Evolutionary conservation across 2,113 vertebrate species (phyloP), one percentile per base, ranked within the genome.

Genomic region (Mellivora capensis): DNA sequence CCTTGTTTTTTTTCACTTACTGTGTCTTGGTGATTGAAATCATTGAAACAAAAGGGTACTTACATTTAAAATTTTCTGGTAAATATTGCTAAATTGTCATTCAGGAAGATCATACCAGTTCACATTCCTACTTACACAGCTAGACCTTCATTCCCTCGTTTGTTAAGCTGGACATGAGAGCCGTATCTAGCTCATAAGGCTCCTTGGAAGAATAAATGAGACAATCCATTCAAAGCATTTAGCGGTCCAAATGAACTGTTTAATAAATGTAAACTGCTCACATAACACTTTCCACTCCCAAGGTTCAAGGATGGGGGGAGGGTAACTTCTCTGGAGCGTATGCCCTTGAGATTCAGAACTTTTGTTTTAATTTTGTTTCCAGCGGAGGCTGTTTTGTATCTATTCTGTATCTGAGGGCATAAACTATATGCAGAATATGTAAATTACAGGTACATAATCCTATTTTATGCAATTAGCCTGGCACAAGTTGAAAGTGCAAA

Each of bases 31-130:
- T 80, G 39, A 57, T 52, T 61, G 95, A 23, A 83, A 59, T 86
- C 76, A 69, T 79, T 15, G 39, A 94, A 96, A 84, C n/a, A 94
- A 90, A 47, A 88, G 25, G 15, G 34, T 83, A 71, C 2, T 97
- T 93, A 29, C 54, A 91, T 62, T 85, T 85, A 47, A 83, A 86
- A 83, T 96, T 94, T 52, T 72, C 87, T 93, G 42, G 83, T 42
- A 83, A 96, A 64, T 91, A 93, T 87, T 93, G 42, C 67, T 57
- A 89, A 72, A 54, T 94, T 84, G 82, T 87, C 79, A 83, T 96
- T 98, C 61, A 72, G 90, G 84, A 93, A 90, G 69, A 69, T 97
- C 76, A 93, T 29, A 44, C 31, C 13, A 80, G 49, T 95, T 94
- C 49, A 82, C 57, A 87, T 93, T 93, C 79, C 74, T 59, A 88